Base-by-base conservation (phyloP, 2,888 invertebrate genomes). In the Hedya salicella region DNA sequence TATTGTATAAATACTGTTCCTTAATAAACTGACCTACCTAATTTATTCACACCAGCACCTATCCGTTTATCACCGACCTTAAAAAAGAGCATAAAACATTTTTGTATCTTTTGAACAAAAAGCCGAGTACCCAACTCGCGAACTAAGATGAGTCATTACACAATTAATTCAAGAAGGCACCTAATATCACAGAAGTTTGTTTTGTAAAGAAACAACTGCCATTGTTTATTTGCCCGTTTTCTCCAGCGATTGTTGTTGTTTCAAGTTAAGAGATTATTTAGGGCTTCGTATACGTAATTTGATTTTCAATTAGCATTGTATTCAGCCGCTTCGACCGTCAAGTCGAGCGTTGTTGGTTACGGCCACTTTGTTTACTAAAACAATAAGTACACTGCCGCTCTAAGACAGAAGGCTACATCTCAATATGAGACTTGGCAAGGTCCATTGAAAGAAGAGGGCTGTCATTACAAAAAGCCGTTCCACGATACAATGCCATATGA, bases 91-190 rank as follows among this genome's bases (percentile, higher is more conserved):
- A 49, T 56, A 42, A 63, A 53, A 61, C 48, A 49, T 63, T 67
- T 62, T 50, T 48, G 50, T 32, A 46, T 62, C 50, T 49, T 25
- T 4, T 4, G 6, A 32, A 49, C 59, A 57, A 59, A 62, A 63
- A 50, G 46, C 42, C 57, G 50, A 64, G 50, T 54, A 40, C 48
- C 19, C 61, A 66, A 66, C 59, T 64, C 48, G 17, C 40, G 56
- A 44, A 64, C 65, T 71, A 73, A 71, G 80, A 82, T 84, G 84
- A 86, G 80, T 82, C 85, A 88, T 88, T 87, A 83, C 79, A 83
- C 82, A 86, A 88, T 88, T 86, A 87, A 87, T 87, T 85, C 82
- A 85, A 84, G 83, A 82, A 85, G 85, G 86, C 83, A 81, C 82
- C 82, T 80, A 79, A 83, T 85, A 79, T 83, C 80, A 82, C 78